Evolutionary conservation across 37 sponge, comb jelly and placozoan genomes (phyloP), one percentile per base, ranked within the genome.

Genomic region (Dysidea cf. avara): DNA sequence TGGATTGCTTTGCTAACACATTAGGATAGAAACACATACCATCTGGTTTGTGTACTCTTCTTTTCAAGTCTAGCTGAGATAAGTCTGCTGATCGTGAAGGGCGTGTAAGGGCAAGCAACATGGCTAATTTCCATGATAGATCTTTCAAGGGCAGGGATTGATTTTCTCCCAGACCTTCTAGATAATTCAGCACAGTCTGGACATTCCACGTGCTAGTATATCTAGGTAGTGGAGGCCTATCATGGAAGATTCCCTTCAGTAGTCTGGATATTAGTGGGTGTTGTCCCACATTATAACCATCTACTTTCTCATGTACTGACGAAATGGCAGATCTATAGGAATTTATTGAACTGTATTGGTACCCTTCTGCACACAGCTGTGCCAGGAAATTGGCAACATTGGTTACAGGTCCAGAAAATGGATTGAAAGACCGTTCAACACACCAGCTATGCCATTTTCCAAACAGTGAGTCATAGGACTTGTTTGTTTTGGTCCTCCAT

Each of bases 361-460:
- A 50, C 14, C 52, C 52, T 18, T 50, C 52, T 50, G 14, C 52
- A 50, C 14, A 50, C 17, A 50, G 52, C 14, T 50, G n/a, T n/a
- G n/a, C n/a, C n/a, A n/a, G n/a, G n/a, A n/a, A n/a, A n/a, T n/a
- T n/a, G n/a, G n/a, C n/a, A n/a, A n/a, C n/a, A n/a, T n/a, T n/a
- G n/a, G 56, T 56, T 2, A 77, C 26, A n/a, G 39, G 63, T 7
- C 51, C 63, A 20, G 66, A 62, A 51, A 64, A 30, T 14, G 77
- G 66, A 64, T 62, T 55, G 25, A 39, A 64, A 63, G 39, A 53
- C 34, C 66, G 18, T 63, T 46, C 31, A 76, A 16, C 48, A 49
- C 77, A 76, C 77, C 65, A 76, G 77, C 66, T 3, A 76, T 52
- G 11, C 77, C 66, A 64, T 54, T 46, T 40, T 25, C 66, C 56